A percentile compares a stretch with the other conserved stretches of the same genome.
phyloP scores from a whole-genome alignment of 2,888 invertebrate species.

The Athalia circularis region DNA sequence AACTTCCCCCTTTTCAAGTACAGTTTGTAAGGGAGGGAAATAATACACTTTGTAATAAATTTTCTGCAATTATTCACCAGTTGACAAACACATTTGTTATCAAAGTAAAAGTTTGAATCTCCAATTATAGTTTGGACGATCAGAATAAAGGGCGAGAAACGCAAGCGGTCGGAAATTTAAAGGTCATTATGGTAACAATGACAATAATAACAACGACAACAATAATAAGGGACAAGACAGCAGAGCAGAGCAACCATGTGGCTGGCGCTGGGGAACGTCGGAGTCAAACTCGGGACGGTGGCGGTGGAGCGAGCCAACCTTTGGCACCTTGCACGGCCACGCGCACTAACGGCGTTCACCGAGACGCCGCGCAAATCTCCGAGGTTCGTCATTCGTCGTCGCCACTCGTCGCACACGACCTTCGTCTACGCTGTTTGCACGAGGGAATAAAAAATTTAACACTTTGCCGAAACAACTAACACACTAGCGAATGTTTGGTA shows the following conservation, averaged over 20 bases:
- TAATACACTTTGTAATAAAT: too few species aligned
- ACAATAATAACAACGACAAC: too few species aligned
- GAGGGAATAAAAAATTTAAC: background rate
- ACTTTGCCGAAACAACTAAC: background rate
- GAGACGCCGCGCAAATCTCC: slow-evolving; percentile 19
- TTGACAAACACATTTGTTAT: too few species aligned
- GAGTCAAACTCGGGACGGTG: slow-evolving; percentile 32
- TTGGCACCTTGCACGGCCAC: slow-evolving; percentile 30
- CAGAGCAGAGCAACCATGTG: slow-evolving; percentile 25
- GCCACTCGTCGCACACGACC: slow-evolving; percentile 5
- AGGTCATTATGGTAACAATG: too few species aligned
- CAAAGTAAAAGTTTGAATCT: too few species aligned
- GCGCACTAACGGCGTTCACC: slow-evolving; percentile 23
- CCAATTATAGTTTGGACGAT: too few species aligned
- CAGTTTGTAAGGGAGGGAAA: too few species aligned
- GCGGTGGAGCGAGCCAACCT: slow-evolving; percentile 24
- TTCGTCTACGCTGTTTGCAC: background rate
- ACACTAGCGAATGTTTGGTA: too few species aligned
- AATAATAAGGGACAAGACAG: background rate
- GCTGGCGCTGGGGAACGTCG: slow-evolving; percentile 30
- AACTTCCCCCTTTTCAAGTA: too few species aligned
- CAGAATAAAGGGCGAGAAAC: too few species aligned
- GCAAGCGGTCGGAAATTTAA: too few species aligned
- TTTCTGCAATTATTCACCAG: too few species aligned
- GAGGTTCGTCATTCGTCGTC: slow-evolving; percentile 30